These are phyloP conservation scores for Mus spicilegus DNA, from an alignment of 2,113 vertebrate species.

Conservation along the genomic window DNA sequence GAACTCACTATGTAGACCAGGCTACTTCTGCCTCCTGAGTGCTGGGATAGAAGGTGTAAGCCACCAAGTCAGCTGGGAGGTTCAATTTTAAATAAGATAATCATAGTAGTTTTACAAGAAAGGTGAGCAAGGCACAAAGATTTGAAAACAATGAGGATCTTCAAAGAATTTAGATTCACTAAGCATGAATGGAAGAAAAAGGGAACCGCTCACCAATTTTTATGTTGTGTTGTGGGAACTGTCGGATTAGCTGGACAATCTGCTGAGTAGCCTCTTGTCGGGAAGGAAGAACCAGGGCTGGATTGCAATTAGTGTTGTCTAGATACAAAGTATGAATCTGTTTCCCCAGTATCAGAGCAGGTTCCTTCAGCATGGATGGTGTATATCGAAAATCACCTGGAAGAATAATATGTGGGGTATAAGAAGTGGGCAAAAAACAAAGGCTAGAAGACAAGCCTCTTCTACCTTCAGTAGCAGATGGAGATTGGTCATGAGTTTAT, in stretches of 20 bases:
- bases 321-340: constrained; percentile 95
- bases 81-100: constrained; percentile 46
- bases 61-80: background rate
- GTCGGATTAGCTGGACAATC: constrained; percentile 92
- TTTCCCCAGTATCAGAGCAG: constrained; percentile 87
- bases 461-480: background rate
- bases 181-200: background rate
- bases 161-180: constrained; percentile 17
- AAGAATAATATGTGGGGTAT: background rate
- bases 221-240: constrained; percentile 89
- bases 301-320: constrained; percentile 97
- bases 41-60: background rate
- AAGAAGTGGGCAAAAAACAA: background rate
- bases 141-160: constrained; percentile 4
- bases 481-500: background rate
- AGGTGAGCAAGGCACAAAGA: background rate
- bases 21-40: no score
- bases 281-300: constrained; percentile 89
- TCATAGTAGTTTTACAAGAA: background rate
- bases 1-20: background rate
- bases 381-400: constrained; percentile 96
- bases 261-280: constrained; percentile 90
- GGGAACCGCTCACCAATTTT: constrained; percentile 91
- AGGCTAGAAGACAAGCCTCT: background rate
- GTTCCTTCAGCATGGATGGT: constrained; percentile 91